Base-by-base conservation (phyloP, 2,797 vertebrate genomes). In the Sebastes minor region DNA sequence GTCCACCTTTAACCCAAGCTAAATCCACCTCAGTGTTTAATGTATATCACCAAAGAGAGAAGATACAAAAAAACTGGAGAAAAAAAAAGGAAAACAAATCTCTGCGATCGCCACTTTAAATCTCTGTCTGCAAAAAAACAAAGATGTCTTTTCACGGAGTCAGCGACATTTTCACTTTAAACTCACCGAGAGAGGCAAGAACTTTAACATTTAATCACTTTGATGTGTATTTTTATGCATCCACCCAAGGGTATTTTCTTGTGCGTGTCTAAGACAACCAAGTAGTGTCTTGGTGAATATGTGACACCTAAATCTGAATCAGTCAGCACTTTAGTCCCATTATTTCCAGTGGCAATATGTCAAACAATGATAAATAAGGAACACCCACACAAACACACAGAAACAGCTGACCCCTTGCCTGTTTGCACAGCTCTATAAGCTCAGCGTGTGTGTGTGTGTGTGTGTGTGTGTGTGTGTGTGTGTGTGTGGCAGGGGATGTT, bases 321-420 rank as follows among this genome's bases (percentile, higher is more conserved):
- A 85, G 88, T 94, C 93, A 92, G 92, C 91, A 87, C 77, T 93
- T 88, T 87, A 75, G 66, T 86, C 74, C 64, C 86, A 81, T 87
- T 87, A 87, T 88, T 81, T 92, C 82, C 87, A 89, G 32, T 83
- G 82, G 81, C 81, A 84, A 78, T 89, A 66, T 76, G 81, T 90
- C 87, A 87, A 72, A 89, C 60, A 55, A 79, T 86, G 74, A 87
- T 65, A 73, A 82, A 88, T 83, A 89, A 86, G 69, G 33, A 80
- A 78, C 70, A 68, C 71, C 38, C 52, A 73, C 61, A 52, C 57
- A 79, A 13, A 74, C 25, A 62, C 76, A 72, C 63, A 78, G 61
- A 81, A 28, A 76, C 56, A 77, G 23, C 71, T 74, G 64, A 85
- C 53, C 22, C 30, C 14, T 49, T 76, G 49, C 42, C 62, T 65